Evolutionary conservation across 2,888 invertebrate species (phyloP), one percentile per base, ranked within the genome.

Genomic region (Ganaspis brasiliensis): DNA sequence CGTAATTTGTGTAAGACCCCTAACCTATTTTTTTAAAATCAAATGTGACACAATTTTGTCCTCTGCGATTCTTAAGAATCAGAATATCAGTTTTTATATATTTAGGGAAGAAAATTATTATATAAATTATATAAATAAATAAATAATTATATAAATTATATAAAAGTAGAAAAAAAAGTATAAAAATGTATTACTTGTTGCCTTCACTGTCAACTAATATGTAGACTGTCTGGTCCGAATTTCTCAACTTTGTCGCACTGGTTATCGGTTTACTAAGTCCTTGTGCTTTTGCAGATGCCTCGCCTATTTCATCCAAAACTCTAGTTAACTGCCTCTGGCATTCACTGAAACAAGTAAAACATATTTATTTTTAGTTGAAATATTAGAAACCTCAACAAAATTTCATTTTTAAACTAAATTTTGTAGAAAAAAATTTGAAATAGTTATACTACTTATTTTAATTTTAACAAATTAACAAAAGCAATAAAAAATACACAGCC

Each of bases 231-330:
- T 94, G 93, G 81, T 94, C 93, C 81, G 93, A 92, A 90, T 94
- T 93, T 89, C 95, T 86, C 55, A 96, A 91, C 85, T 95, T 94
- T 21, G 95, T 94, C 0, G 95, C 93, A 0, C 95, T 95, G 24
- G 96, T 97, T 82, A 97, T 95, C 0, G 95, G 93, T 87, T 95
- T 95, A 82, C 92, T 94, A 1, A 97, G 92, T 1, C 95, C 95
- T 91, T 97, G 97, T 3, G 96, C 96, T 19, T 91, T 89, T 0
- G 96, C 95, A 2, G 97, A 97, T 75, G 95, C 94, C 88, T 94
- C 93, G 0, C 97, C 97, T 88, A 97, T 93, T 9, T 92, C 92
- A 89, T 96, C 95, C 37, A 97, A 92, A 61, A 96, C 91, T 86
- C 93, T 94, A 0, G 94, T 92, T 82, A 95, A 91, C 87, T 94